Evolutionary conservation across 2,113 vertebrate genomes (phyloP).

Genomic region (Rhagologus leucostigma): DNA sequence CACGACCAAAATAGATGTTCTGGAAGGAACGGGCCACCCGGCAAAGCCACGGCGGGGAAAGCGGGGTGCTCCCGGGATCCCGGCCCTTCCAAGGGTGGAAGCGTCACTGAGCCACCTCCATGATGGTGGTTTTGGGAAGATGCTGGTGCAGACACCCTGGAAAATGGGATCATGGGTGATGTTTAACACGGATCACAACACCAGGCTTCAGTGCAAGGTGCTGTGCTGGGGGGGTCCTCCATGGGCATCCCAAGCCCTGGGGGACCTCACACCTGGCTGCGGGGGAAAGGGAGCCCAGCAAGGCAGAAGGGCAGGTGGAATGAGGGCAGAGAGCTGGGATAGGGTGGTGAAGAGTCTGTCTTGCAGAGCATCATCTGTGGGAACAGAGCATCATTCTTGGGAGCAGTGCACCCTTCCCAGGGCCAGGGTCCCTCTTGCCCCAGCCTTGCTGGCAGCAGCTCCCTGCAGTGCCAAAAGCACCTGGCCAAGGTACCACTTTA

Average conservation of each 20-base stretch:
- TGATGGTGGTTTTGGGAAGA: rapidly evolving
- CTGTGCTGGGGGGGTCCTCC: not conserved
- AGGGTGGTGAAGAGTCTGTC: not conserved
- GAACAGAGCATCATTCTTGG: not conserved
- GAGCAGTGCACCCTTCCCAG: not conserved
- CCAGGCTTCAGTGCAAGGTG: not conserved
- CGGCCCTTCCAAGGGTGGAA: rapidly evolving
- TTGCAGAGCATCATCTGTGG: not conserved
- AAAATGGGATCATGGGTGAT: rapidly evolving
- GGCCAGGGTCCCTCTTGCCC: not conserved
- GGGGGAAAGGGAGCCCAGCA: not conserved
- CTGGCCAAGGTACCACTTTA: not conserved
- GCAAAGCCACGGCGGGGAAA: not conserved
- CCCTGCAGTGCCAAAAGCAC: not conserved
- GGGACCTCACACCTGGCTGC: rapidly evolving
- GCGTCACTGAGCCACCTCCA: not conserved
- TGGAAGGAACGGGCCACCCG: slow-evolving; percentile 12
- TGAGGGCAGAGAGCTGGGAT: not conserved
- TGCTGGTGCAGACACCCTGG: not conserved
- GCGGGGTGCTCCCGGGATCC: not conserved
- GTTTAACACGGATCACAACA: not conserved
- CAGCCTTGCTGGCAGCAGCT: not conserved
- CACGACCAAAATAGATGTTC: slow-evolving; percentile 51
- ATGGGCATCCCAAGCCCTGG: not conserved
- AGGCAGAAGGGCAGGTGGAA: not conserved